Conservation (phyloP, 2,113 vertebrate species). For the Lynx canadensis region DNA sequence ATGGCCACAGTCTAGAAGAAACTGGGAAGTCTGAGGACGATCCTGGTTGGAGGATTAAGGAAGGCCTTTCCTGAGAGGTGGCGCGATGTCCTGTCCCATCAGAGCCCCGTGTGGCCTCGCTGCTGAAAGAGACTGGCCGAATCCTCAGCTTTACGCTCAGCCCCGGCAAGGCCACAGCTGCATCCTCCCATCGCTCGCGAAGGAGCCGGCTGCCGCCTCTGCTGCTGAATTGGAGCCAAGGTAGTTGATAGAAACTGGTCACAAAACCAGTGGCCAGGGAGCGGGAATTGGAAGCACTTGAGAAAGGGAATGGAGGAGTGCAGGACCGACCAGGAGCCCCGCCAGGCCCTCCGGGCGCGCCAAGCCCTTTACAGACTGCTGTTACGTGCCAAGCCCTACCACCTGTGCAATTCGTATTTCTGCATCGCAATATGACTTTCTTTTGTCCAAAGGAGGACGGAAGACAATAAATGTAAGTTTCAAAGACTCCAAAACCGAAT, state of each 20-base stretch:
- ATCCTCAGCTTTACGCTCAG: background rate
- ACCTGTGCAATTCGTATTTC: conserved; percentile 83
- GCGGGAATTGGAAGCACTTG: conserved; percentile 39
- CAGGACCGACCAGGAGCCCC: background rate
- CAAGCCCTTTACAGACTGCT: conserved; percentile 38
- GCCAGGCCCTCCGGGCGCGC: conserved; percentile 34
- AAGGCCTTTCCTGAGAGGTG: background rate
- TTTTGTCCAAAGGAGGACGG: conserved; percentile 62
- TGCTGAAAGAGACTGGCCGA: background rate
- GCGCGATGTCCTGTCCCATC: background rate
- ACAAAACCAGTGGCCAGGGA: background rate
- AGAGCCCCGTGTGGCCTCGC: background rate
- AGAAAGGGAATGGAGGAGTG: conserved; percentile 54
- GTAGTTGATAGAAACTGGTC: conserved; percentile 53
- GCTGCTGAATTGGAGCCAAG: conserved; percentile 32
- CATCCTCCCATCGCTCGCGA: background rate
- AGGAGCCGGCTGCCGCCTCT: background rate
- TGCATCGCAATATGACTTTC: conserved; percentile 64
- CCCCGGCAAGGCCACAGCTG: background rate
- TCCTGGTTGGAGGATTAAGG: background rate
- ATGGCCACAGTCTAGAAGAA: background rate
- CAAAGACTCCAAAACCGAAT: conserved; percentile 42
- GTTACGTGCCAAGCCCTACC: conserved; percentile 69
- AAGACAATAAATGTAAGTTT: conserved; percentile 39
- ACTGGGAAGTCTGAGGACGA: conserved; percentile 11